These are phyloP conservation scores for Phylloscopus trochilus DNA, from an alignment of 2,113 vertebrate species.

Conservation along the genomic window DNA sequence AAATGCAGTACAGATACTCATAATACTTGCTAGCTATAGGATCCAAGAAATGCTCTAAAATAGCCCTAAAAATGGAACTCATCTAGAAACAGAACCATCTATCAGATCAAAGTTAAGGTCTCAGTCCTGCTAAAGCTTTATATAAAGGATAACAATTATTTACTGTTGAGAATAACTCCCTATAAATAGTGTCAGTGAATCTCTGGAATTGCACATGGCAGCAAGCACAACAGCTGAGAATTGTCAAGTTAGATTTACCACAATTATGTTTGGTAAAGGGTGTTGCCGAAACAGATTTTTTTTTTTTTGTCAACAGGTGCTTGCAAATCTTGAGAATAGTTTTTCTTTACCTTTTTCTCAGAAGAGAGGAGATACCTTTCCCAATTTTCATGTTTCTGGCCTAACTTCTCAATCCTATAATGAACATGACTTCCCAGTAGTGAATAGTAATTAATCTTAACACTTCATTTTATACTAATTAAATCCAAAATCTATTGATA, in stretches of 20 bases:
- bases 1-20: not conserved
- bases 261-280: not conserved
- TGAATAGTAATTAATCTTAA: not conserved
- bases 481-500: not conserved
- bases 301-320: not conserved
- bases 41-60: not conserved
- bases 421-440: not conserved
- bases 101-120: not conserved
- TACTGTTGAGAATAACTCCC: constrained; percentile 5
- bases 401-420: not conserved
- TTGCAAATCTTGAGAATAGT: not conserved
- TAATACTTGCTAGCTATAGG: not conserved
- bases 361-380: not conserved
- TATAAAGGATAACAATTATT: not conserved
- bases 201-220: not conserved
- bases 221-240: not conserved
- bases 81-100: not conserved
- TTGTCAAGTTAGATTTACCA: not conserved
- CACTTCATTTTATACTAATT: not conserved
- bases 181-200: not conserved
- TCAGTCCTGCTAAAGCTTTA: not conserved
- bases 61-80: not conserved
- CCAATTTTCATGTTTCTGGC: not conserved
- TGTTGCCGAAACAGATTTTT: not conserved
- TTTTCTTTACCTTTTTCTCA: not conserved